phyloP scores from a whole-genome alignment of 2,797 vertebrate genomes.

The Alcedo atthis region DNA sequence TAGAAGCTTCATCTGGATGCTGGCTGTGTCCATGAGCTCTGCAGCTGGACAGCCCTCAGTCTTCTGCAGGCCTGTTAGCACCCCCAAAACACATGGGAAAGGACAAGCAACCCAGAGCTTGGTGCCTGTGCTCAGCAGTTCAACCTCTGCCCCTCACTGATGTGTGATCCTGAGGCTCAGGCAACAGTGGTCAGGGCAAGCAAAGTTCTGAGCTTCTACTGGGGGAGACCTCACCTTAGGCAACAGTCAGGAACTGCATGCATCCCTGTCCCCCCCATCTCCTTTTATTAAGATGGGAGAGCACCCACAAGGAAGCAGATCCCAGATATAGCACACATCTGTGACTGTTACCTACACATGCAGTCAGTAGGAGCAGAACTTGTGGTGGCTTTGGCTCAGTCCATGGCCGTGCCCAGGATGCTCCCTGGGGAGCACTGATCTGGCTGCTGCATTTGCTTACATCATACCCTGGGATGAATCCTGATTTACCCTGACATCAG shows the following conservation, averaged over 20 bases:
- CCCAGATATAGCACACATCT: neutral
- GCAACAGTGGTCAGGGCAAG: neutral
- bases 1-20: neutral
- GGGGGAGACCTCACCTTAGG: neutral
- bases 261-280: neutral
- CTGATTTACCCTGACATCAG: neutral
- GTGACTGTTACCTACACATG: neutral
- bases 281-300: neutral
- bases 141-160: neutral
- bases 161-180: accelerated
- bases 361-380: neutral
- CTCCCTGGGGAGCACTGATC: neutral
- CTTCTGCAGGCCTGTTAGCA: neutral
- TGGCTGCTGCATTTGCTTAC: neutral
- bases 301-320: neutral
- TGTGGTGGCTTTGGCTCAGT: neutral
- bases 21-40: neutral
- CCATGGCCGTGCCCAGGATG: neutral
- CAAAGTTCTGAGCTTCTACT: neutral
- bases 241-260: neutral
- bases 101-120: neutral
- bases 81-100: neutral
- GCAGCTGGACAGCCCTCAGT: neutral
- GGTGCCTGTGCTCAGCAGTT: neutral
- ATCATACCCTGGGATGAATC: neutral